Evolutionary conservation across 2,797 vertebrate species (phyloP), one percentile per base, ranked within the genome.

Genomic region (Falco peregrinus): DNA sequence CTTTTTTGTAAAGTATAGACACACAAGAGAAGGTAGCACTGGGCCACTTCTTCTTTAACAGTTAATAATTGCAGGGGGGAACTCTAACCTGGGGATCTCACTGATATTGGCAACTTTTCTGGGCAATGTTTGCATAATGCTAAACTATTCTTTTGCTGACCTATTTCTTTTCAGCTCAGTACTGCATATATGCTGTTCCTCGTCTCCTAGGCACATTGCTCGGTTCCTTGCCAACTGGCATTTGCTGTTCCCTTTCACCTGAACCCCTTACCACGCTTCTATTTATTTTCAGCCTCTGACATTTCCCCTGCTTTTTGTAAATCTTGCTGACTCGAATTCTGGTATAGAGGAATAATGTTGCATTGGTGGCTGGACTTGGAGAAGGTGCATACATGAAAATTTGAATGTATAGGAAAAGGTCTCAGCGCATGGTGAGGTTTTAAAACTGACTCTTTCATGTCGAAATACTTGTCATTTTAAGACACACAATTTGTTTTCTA

Each of bases 141-240:
- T 54, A n/a, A 78, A 88, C 75, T 87, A 43, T 65, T 94, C 50
- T 94, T 96, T 87, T 97, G 64, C 90, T 95, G 86, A 93, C 73
- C 80, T 75, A 70, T 48, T 95, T 97, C 26, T 92, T 94, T 92
- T 73, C 64, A 90, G 8, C 13, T 93, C 64, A 92, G 71, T 43
- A 70, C 84, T 94, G 84, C 35, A 91, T 94, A 92, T 84, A 80
- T 35, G 63, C 39, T 97, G 84, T 93, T 77, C 74, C 91, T 93
- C 60, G 50, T 81, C 54, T 81, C 43, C 29, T 73, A 75, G 48
- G 73, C 60, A 86, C 33, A 60, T 14, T 69, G n/a, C 8, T 85
- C 1, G 45, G 73, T 41, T 92, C 47, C 82, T 91, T 81, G 84
- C 84, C 92, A 92, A 43, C 16, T 63, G 39, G 51, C 51, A 91